Evolutionary conservation across 2,797 vertebrate genomes (phyloP).

Genomic region (Pipistrellus kuhlii): DNA sequence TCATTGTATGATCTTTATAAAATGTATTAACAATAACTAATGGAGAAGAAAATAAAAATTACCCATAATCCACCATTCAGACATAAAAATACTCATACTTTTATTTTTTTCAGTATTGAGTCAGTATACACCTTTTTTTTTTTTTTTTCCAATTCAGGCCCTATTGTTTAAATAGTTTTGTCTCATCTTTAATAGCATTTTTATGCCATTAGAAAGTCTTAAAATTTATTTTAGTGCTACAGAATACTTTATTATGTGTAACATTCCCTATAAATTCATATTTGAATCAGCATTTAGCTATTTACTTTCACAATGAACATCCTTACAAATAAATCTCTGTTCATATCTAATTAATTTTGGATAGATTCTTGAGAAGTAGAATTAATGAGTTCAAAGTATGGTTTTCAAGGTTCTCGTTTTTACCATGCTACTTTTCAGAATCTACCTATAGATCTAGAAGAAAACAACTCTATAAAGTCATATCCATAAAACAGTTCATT

Average conservation of each 20-base stretch:
- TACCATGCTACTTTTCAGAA: neutral
- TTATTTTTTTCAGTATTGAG: neutral
- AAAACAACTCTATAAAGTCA: conserved; percentile 1
- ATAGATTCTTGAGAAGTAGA: neutral
- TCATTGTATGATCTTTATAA: conserved; percentile 39
- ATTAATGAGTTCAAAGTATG: neutral
- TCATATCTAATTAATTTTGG: neutral
- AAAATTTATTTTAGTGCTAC: conserved; percentile 6
- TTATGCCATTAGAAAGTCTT: conserved; percentile 14
- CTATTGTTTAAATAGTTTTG: neutral
- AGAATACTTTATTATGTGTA: neutral
- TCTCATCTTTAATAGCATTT: conserved; percentile 37
- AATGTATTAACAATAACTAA: neutral
- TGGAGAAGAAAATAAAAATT: conserved; percentile 1
- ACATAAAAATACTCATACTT: neutral
- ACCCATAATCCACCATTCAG: neutral
- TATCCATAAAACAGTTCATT: neutral
- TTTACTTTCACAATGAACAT: conserved; percentile 14
- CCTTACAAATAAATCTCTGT: conserved; percentile 11
- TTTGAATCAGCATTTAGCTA: conserved; percentile 13
- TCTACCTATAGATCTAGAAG: conserved; percentile 8
- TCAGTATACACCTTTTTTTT: neutral
- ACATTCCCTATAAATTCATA: neutral
- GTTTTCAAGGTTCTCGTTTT: conserved; percentile 21
- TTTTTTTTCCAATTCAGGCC: neutral